Evolutionary conservation across 2,113 vertebrate species (phyloP).

Genomic region (Misgurnus mizolepis): DNA sequence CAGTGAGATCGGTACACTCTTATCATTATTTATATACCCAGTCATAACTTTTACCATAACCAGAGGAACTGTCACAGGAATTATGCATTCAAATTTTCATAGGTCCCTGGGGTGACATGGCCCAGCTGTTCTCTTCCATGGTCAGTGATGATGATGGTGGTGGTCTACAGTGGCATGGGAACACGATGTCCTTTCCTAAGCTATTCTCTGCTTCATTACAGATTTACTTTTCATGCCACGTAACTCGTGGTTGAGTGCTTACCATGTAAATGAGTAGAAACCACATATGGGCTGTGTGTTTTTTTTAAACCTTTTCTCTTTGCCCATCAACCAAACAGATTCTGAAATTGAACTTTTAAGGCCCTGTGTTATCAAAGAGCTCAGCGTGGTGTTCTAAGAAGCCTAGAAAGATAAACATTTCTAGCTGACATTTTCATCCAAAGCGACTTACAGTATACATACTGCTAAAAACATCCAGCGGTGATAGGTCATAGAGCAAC

Average conservation of each 20-base stretch:
- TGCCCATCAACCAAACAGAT: slow-evolving; percentile 1
- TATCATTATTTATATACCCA: background rate
- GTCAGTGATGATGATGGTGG: background rate
- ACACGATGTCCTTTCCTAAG: slow-evolving; percentile 14
- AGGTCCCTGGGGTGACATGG: slow-evolving; percentile 19
- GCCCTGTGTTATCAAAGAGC: slow-evolving; percentile 23
- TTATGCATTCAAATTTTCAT: background rate
- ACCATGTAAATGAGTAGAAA: slow-evolving; percentile 18
- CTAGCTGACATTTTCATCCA: background rate
- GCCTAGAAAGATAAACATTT: slow-evolving; percentile 5
- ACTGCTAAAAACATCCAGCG: background rate
- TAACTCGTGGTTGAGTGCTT: background rate
- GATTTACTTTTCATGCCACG: slow-evolving; percentile 16
- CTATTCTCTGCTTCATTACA: slow-evolving; percentile 25
- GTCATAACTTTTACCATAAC: background rate
- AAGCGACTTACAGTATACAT: slow-evolving; percentile 21
- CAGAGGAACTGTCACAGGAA: slow-evolving; percentile 3
- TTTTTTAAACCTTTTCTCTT: background rate
- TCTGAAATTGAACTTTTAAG: slow-evolving; percentile 13
- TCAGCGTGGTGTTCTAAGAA: background rate
- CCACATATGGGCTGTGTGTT: background rate
- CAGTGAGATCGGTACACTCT: too few relatives aligned
- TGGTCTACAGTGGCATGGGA: slow-evolving; percentile 4
- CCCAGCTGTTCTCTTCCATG: slow-evolving; percentile 40
- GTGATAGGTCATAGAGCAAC: background rate